Evolutionary conservation across 2,888 invertebrate genomes (phyloP), one percentile per base, ranked within the genome.

Genomic region (Seira musarum): DNA sequence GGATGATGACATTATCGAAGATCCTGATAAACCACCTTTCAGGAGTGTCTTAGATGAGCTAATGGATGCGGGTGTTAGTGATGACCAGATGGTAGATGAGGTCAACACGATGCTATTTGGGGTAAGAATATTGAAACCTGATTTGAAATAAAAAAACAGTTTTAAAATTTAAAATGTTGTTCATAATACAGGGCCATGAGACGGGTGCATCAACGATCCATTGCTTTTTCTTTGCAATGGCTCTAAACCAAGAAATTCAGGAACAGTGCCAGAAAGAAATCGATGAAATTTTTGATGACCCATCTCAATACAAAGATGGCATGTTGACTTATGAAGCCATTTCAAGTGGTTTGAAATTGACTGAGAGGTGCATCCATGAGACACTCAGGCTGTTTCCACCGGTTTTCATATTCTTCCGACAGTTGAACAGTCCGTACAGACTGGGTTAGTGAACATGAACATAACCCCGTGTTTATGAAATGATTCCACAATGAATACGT

Each of bases 21-120:
- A 63, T 13, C 2, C 17, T 24, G 30, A 5, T 1, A 61, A 60
- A 13, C 22, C 21, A 21, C 49, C 13, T 24, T 74, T 74, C 61
- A 19, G 57, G 22, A 64, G 64, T 53, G n/a, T 64, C 1, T 24
- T 76, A 13, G 69, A 76, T 8, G 64, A 64, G 21, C 15, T 76
- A 3, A 3, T 63, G 0, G 69, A 76, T 10, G 69, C 69, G 17
- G 76, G 65, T 1, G 35, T 76, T 6, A 17, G 8, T 2, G 69
- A 69, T 0, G 22, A 65, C 0, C 69, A 76, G 15, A 76, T 76
- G 3, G n/a, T 76, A 1, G 63, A 63, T 22, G 76, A 76, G 35
- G 49, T 76, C 1, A 76, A 76, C 17, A 69, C 76, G 0, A 53
- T 70, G 70, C 6, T 76, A 3, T 64, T 69, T 64, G 76, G 69